phyloP scores from a whole-genome alignment of 2,888 invertebrate genomes.

The Zygaena filipendulae region DNA sequence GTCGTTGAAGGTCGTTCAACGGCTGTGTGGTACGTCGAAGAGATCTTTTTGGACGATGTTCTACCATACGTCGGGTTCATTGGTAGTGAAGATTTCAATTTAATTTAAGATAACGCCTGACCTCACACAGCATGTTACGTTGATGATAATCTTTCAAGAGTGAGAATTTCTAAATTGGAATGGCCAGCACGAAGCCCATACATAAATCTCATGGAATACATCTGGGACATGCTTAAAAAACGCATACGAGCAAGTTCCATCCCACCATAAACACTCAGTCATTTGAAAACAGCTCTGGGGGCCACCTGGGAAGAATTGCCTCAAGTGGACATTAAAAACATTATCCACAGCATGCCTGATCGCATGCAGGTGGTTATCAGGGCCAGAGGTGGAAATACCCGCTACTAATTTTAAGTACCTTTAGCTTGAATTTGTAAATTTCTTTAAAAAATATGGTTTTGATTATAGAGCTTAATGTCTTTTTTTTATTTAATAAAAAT shows the following conservation, averaged over 20 bases:
- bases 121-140: neutral
- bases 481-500: neutral
- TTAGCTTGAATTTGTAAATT: too few species aligned
- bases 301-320: neutral
- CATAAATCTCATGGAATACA: too few species aligned
- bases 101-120: neutral
- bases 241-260: neutral
- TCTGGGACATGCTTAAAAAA: neutral
- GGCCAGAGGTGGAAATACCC: slow-evolving; percentile 3
- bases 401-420: neutral
- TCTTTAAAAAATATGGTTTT: too few species aligned
- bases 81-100: neutral
- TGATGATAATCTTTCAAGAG: neutral
- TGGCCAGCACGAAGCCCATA: neutral
- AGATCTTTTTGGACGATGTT: neutral
- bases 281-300: neutral
- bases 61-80: neutral
- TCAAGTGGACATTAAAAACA: neutral
- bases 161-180: neutral
- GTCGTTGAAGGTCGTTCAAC: slow-evolving; percentile 1
- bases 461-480: too few species aligned
- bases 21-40: neutral
- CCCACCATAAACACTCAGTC: neutral
- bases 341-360: too few species aligned
- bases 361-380: slow-evolving; percentile 1